These are phyloP conservation scores for Kradibia gibbosae DNA, from an alignment of 1,140 invertebrate species.

Conservation along the genomic window DNA sequence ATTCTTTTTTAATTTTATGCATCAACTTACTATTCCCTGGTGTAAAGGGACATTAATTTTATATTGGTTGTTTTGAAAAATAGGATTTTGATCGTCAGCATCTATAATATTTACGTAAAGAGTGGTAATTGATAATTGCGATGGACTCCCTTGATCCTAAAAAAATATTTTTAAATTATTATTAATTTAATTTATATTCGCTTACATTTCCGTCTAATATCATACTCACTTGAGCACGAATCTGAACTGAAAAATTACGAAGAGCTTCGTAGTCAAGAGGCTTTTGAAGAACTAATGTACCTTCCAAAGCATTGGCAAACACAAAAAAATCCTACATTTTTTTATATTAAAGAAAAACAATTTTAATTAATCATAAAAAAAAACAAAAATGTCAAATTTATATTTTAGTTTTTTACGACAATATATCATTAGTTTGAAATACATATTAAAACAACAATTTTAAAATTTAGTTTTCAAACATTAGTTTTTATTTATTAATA, in stretches of 20 bases:
- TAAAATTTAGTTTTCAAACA: too few species aligned
- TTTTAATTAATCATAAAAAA: neutral
- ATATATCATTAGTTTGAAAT: too few species aligned
- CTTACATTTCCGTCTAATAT: neutral
- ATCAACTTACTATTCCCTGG: slow-evolving; percentile 72
- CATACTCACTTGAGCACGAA: slow-evolving; percentile 79
- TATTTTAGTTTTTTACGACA: neutral
- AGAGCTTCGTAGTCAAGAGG: slow-evolving; percentile 89
- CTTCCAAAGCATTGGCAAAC: slow-evolving; percentile 89
- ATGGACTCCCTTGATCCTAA: slow-evolving; percentile 86
- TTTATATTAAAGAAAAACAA: neutral
- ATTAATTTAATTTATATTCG: neutral
- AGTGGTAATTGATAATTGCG: slow-evolving; percentile 81
- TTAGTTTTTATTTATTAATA: too few species aligned
- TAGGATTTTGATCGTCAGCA: slow-evolving; percentile 94
- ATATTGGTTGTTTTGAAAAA: slow-evolving; percentile 85
- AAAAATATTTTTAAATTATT: slow-evolving; percentile 33
- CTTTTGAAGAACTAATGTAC: slow-evolving; percentile 84
- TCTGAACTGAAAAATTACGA: slow-evolving; percentile 84
- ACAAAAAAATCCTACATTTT: slow-evolving; percentile 80
- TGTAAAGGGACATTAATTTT: slow-evolving; percentile 79
- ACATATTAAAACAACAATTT: too few species aligned
- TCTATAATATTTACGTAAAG: slow-evolving; percentile 88
- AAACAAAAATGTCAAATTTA: neutral
- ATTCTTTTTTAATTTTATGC: neutral